Evolutionary conservation across 2,797 vertebrate genomes (phyloP), one percentile per base, ranked within the genome.

Genomic region (Channa striata): DNA sequence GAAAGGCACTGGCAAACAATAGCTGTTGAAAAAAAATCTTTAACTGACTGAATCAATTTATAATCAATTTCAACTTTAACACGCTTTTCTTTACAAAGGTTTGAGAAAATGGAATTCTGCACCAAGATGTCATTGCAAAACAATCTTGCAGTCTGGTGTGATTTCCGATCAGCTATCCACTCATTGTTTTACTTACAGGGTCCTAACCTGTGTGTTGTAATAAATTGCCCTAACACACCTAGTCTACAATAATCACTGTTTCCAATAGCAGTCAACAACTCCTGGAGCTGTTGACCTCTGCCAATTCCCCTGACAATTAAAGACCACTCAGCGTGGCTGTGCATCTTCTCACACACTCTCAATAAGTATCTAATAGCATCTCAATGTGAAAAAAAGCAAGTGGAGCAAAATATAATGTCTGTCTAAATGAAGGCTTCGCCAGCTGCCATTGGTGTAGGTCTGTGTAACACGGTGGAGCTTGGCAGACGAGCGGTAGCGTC

Each of bases 281-380:
- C 73, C 71, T 75, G 81, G 81, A 86, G 85, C 82, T 81, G 83
- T 75, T 90, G 91, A 90, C 89, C 91, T 82, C 53, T 80, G 58
- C 75, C 75, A 83, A 70, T 84, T 84, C 81, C 74, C 81, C n/a
- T 74, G 81, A 87, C 87, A 88, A 90, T 89, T 90, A 89, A 88
- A 87, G 83, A 92, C 88, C 90, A 85, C 81, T 92, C 84, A 85
- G 86, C 78, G 78, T 54, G 68, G 67, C 85, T 49, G 57, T 80
- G 86, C 67, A 81, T 87, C 85, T 90, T 90, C 85, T 91, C 82
- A 83, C 89, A 89, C 87, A 84, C 72, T 86, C 85, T 61, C 77
- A 85, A 80, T 83, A 89, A 90, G 87, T 83, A 80, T 79, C 81
- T 83, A 88, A 90, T 89, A 78, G 77, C 87, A 82, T 90, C 88